Evolutionary conservation across 1,140 invertebrate species (phyloP), one percentile per base, ranked within the genome.

Genomic region (Tachypleus tridentatus): DNA sequence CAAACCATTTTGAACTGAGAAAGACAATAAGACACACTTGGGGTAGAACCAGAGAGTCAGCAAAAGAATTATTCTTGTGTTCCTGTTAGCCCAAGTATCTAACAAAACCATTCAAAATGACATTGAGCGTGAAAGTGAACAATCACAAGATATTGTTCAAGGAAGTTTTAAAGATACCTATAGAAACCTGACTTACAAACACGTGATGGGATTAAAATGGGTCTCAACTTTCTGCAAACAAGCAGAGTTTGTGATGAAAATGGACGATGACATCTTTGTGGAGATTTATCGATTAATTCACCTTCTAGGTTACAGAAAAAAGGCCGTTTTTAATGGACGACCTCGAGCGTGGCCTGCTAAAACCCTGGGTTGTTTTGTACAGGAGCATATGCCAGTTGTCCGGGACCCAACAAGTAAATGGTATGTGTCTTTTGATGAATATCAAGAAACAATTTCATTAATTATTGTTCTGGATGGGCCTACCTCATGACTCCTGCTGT

Each of bases 261-360:
- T 90, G 74, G 91, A 96, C 75, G 91, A 94, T 76, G 91, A 94
- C 74, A 87, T 88, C 63, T 84, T 90, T 52, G 80, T 91, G 29
- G 86, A 93, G 77, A 72, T 91, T 7, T 84, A 85, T 61, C 82
- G 82, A 66, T 75, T 89, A 52, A 70, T 82, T 48, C 74, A 74
- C 74, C 73, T 74, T 64, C 68, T 77, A 8, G 65, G 29, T 29
- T 29, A 29, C 29, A 29, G 29, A 29, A 29, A 29, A 2, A 29
- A 29, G 29, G 29, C 29, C 29, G 29, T 29, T 29, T 29, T 29
- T 29, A 29, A 29, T 29, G 29, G 29, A 29, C 29, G 29, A 59
- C 8, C 62, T 72, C 54, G 73, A 73, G 50, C 74, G 74, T 57
- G 70, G 69, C 5, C 7, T 1, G 53, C 7, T 54, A 54, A 54